Percentiles rank a stretch among this genome's conserved stretches.
These are phyloP conservation scores for Enteromius anoplus DNA, from an alignment of 2,797 vertebrate species.

Conservation along the genomic window DNA sequence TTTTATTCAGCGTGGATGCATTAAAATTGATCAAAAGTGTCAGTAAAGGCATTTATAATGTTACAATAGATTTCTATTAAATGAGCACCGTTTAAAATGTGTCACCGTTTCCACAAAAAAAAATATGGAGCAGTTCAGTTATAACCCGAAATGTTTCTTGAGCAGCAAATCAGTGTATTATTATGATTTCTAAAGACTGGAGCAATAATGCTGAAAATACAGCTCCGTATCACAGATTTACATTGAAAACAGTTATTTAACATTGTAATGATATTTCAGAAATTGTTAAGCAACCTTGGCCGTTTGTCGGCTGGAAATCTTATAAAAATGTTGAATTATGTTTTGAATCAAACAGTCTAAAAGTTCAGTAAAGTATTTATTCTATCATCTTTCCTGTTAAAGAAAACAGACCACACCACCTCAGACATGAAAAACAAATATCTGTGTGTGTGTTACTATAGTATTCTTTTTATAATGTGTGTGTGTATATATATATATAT, in stretches of 20 bases:
- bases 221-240: not conserved
- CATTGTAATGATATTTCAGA: not conserved
- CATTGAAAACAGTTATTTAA: not conserved
- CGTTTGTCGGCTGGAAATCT: too few species aligned
- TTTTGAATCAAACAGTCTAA: too few species aligned
- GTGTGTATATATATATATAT: too few species aligned
- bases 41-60: not conserved
- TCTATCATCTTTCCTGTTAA: too few species aligned
- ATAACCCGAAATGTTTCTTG: not conserved
- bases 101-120: not conserved
- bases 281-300: too few species aligned
- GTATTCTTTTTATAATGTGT: too few species aligned
- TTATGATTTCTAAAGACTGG: not conserved
- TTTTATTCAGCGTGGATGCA: not conserved
- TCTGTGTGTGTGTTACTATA: too few species aligned
- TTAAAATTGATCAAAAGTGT: not conserved
- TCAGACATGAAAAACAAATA: too few species aligned
- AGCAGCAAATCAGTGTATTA: not conserved
- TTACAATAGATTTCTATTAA: not conserved
- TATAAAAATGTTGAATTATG: too few species aligned
- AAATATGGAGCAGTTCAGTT: not conserved
- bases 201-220: not conserved
- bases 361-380: too few species aligned
- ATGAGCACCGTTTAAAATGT: too few species aligned
- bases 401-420: too few species aligned